Evolutionary conservation across 2,888 invertebrate genomes (phyloP).

Genomic region (Rhagophthalmus giganteus): DNA sequence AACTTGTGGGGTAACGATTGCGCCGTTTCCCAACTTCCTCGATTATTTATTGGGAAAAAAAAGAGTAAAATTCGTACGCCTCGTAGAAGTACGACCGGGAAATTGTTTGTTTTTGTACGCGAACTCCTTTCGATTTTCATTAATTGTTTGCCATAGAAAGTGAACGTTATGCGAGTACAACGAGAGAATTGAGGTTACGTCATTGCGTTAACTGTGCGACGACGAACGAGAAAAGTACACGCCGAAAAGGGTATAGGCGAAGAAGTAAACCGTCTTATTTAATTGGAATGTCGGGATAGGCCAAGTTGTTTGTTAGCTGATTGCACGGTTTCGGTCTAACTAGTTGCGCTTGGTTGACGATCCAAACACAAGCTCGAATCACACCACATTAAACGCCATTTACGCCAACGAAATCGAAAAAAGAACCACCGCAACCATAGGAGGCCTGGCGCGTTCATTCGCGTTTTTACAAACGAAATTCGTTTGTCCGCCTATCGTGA

Average conservation of each 20-base stretch:
- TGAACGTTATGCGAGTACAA: neutral
- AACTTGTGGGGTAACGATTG: too few species aligned
- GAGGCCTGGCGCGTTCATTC: neutral
- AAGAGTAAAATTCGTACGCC: too few species aligned
- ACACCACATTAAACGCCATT: conserved; percentile 34
- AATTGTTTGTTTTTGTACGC: neutral
- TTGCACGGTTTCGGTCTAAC: conserved; percentile 44
- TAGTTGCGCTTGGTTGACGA: conserved; percentile 48
- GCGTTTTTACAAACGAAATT: too few species aligned
- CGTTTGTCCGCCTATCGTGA: conserved; percentile 1
- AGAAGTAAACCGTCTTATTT: too few species aligned
- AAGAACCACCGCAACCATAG: neutral
- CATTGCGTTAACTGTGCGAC: too few species aligned
- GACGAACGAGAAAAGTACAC: too few species aligned
- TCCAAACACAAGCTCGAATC: conserved; percentile 43
- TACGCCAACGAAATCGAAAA: neutral
- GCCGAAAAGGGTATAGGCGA: too few species aligned
- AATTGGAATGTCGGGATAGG: conserved; percentile 45
- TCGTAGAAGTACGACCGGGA: neutral
- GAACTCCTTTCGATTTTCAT: neutral
- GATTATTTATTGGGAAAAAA: too few species aligned
- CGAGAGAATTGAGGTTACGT: neutral
- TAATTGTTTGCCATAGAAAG: neutral
- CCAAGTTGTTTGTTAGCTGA: conserved; percentile 38
- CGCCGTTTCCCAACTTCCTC: too few species aligned